phyloP scores from a whole-genome alignment of 2,797 vertebrate species.

The Microcaecilia unicolor region DNA sequence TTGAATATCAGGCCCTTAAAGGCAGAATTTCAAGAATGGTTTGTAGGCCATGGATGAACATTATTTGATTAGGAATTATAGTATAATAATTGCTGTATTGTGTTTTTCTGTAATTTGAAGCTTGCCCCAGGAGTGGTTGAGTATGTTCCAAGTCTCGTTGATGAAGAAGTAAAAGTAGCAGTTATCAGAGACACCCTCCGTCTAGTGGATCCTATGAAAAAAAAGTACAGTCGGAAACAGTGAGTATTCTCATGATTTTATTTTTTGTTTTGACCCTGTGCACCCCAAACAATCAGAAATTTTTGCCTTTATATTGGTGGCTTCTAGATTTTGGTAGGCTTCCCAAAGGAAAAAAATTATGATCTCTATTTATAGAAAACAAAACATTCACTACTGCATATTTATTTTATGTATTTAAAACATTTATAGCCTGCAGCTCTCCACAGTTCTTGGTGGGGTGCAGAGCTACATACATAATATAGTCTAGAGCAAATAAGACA shows the following conservation, averaged over 20 bases:
- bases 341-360: neutral
- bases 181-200: conserved; percentile 92
- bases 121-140: conserved; percentile 85
- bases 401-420: too few species aligned
- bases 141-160: conserved; percentile 84
- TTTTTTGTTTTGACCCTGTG: too few species aligned
- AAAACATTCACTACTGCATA: too few species aligned
- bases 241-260: conserved; percentile 37
- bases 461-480: too few species aligned
- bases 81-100: conserved; percentile 1
- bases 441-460: too few species aligned
- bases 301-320: too few species aligned
- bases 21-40: too few species aligned
- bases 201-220: conserved; percentile 76
- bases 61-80: neutral
- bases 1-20: too few species aligned
- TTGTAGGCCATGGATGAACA: too few species aligned
- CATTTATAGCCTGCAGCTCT: too few species aligned
- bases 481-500: too few species aligned
- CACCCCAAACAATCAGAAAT: too few species aligned
- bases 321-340: neutral
- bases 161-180: conserved; percentile 89
- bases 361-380: neutral
- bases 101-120: conserved; percentile 44
- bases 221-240: conserved; percentile 48